Evolutionary conservation across 2,888 invertebrate species (phyloP).

Genomic region (Byasa hedistus): DNA sequence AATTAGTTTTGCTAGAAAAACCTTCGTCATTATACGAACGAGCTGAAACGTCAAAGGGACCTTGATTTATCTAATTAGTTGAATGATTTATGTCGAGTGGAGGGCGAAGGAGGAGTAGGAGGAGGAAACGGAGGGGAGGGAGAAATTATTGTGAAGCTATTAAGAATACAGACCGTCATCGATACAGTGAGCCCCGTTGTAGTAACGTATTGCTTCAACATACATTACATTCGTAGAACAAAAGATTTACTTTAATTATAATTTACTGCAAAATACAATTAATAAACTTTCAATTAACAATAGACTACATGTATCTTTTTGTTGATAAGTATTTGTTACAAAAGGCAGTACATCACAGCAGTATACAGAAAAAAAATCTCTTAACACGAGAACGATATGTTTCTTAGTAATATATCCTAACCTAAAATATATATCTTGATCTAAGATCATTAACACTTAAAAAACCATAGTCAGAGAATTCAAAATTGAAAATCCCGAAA

Average conservation of each 20-base stretch:
- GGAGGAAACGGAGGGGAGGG: conserved; percentile 35
- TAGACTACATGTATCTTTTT: no score
- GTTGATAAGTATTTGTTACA: no score
- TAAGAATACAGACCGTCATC: conserved; percentile 45
- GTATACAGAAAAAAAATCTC: no score
- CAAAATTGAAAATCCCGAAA: no score
- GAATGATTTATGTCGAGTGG: conserved; percentile 57
- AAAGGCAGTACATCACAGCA: no score
- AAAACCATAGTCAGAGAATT: no score
- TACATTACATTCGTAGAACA: background rate
- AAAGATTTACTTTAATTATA: background rate
- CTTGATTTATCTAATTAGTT: conserved; percentile 54
- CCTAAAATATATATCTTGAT: no score
- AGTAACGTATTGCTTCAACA: background rate
- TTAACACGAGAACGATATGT: no score
- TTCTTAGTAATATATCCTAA: no score
- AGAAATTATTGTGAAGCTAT: conserved; percentile 53
- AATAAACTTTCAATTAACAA: no score
- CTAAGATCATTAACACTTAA: no score
- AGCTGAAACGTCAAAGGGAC: conserved; percentile 40
- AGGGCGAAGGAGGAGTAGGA: conserved; percentile 40
- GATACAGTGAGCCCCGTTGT: conserved; percentile 33
- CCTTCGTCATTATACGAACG: conserved; percentile 29
- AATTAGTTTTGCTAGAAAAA: conserved; percentile 29
- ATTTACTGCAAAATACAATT: no score